Evolutionary conservation across 2,888 invertebrate genomes (phyloP), one percentile per base, ranked within the genome.

Genomic region (Seira musarum): DNA sequence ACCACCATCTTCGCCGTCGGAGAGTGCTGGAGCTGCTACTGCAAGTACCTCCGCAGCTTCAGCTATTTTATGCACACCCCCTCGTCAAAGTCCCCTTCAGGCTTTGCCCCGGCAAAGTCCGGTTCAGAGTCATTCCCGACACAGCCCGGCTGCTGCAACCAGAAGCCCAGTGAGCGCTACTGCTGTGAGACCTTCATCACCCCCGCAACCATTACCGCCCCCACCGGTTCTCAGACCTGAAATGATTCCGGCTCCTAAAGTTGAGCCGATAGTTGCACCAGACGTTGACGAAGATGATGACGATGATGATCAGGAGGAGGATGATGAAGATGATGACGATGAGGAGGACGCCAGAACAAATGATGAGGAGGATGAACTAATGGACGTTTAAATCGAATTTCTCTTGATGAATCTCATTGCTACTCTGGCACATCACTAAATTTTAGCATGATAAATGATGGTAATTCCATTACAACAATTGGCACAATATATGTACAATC

Each of bases 311-410:
- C n/a, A n/a, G n/a, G n/a, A n/a, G n/a, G n/a, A n/a, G n/a, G n/a
- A n/a, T n/a, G n/a, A 86, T 87, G 84, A 89, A 53, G 81, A 89
- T 91, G 91, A 81, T 92, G 90, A 88, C 90, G 90, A 85, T 91
- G 89, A 83, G 92, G 90, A 86, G 89, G 89, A 82, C 89, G 30
- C 25, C 24, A 66, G 35, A 65, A 70, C 87, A 88, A 86, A 89
- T 88, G 90, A 85, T 91, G 91, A 91, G 87, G 91, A 92, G 88
- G 91, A 92, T 84, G 91, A 89, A 86, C 88, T 88, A 13, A 90
- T 86, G 88, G 90, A 83, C 65, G 88, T 83, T 49, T 82, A 67
- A 71, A 67, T n/a, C n/a, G n/a, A n/a, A n/a, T n/a, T n/a, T n/a
- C n/a, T n/a, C n/a, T n/a, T n/a, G n/a, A n/a, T n/a, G n/a, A n/a